Percentiles rank a stretch among this genome's conserved stretches.
Conservation (phyloP, 2,888 invertebrate genomes). For the Halictus ligatus region DNA sequence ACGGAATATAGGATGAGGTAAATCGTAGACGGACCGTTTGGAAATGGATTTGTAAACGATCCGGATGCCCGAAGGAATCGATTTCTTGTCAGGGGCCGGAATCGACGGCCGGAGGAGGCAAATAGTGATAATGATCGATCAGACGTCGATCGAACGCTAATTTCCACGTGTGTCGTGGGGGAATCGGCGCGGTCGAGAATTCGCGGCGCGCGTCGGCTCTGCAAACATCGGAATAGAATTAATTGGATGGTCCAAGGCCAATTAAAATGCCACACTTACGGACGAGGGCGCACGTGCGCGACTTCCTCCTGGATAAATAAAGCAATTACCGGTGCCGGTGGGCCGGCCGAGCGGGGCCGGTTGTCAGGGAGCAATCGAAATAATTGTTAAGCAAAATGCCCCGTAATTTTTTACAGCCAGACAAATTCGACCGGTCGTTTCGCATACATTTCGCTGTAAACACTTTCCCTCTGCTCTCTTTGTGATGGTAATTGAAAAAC, state of each 20-base stretch:
- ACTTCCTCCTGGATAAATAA: constrained; percentile 54
- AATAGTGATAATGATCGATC: neutral
- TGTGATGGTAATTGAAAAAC: constrained; percentile 44
- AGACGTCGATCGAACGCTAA: constrained; percentile 2
- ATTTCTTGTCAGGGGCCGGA: neutral
- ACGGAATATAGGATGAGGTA: too few relatives aligned
- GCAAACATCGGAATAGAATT: constrained; percentile 53
- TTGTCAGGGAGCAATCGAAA: constrained; percentile 40
- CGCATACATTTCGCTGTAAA: constrained; percentile 17
- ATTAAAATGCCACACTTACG: constrained; percentile 65
- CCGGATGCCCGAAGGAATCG: neutral
- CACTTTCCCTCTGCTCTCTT: constrained; percentile 28
- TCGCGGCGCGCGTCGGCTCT: constrained; percentile 22
- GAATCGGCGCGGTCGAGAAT: constrained; percentile 4
- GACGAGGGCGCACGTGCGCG: constrained; percentile 20
- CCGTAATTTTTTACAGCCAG: constrained; percentile 33
- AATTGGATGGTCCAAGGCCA: constrained; percentile 61
- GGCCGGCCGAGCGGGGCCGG: neutral
- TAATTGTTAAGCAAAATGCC: constrained; percentile 50
- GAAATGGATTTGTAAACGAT: neutral
- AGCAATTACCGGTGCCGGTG: constrained; percentile 49
- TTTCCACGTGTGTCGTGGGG: neutral
- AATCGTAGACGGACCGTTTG: neutral
- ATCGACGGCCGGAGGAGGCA: neutral
- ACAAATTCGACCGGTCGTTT: neutral